phyloP scores from a whole-genome alignment of 2,888 invertebrate genomes.

The Drosophila formosana region DNA sequence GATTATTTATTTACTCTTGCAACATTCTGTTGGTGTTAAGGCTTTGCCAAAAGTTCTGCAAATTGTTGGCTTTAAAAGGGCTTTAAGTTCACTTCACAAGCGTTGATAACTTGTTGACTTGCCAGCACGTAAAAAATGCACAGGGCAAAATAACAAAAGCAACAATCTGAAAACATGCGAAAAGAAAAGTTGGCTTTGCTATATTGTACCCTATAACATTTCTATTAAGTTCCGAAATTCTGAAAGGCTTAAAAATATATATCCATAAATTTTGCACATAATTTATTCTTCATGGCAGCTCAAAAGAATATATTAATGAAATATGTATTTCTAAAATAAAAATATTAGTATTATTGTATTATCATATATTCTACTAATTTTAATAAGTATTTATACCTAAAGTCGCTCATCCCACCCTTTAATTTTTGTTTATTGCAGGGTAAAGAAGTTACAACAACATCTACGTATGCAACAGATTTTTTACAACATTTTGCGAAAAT shows the following conservation, averaged over 20 bases:
- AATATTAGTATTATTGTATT: no score
- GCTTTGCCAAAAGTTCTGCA: conserved; percentile 1
- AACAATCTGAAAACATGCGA: not conserved
- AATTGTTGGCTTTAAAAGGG: conserved; percentile 6
- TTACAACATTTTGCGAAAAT: not conserved
- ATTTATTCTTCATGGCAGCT: no score
- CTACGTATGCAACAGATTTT: conserved; percentile 10
- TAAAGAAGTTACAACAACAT: conserved; percentile 14
- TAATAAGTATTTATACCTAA: no score
- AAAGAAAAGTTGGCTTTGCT: not conserved
- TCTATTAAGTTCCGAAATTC: no score
- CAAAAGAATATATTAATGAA: no score
- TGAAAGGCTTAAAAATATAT: no score
- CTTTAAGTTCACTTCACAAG: conserved; percentile 1
- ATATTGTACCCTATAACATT: not conserved
- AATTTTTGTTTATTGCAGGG: not conserved
- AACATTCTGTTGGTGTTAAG: not conserved
- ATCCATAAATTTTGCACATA: no score
- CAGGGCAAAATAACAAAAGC: not conserved
- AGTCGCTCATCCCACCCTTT: not conserved
- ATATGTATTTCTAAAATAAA: no score
- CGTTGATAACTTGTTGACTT: conserved; percentile 8
- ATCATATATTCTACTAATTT: no score
- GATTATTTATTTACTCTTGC: not conserved
- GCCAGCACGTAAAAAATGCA: not conserved